Conservation (phyloP, 1,140 invertebrate genomes). For the Periplaneta americana region DNA sequence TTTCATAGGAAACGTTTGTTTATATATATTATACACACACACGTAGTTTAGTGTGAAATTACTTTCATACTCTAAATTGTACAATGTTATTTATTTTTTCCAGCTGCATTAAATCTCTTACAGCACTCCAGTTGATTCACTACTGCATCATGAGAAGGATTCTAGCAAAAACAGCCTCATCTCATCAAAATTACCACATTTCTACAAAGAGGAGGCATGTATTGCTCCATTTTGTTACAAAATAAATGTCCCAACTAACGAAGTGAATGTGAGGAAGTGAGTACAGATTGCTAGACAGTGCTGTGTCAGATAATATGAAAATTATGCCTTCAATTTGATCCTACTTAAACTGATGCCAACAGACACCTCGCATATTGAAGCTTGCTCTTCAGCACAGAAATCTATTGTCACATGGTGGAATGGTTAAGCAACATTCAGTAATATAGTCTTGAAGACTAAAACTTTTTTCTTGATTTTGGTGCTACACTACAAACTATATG, state of each 20-base stretch:
- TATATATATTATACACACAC: no score
- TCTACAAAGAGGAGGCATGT: not conserved
- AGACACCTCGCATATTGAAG: not conserved
- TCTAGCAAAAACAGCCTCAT: not conserved
- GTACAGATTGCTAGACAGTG: not conserved
- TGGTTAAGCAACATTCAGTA: not conserved
- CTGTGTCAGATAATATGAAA: not conserved
- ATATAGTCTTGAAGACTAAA: not conserved
- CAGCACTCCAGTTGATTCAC: no score
- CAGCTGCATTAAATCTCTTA: not conserved
- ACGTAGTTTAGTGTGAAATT: not conserved
- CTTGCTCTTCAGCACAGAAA: not conserved
- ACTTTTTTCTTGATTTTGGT: not conserved
- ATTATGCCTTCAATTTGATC: not conserved
- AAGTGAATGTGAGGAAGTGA: not conserved
- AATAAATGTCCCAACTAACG: not conserved
- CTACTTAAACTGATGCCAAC: not conserved
- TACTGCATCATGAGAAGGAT: not conserved
- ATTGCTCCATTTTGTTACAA: not conserved
- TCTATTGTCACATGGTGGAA: not conserved
- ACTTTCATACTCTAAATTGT: not conserved
- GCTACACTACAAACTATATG: not conserved
- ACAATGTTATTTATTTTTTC: not conserved
- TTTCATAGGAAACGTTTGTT: no score
- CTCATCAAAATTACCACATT: not conserved